phyloP scores from a whole-genome alignment of 1,140 invertebrate genomes.

The Caerostris darwini region DNA sequence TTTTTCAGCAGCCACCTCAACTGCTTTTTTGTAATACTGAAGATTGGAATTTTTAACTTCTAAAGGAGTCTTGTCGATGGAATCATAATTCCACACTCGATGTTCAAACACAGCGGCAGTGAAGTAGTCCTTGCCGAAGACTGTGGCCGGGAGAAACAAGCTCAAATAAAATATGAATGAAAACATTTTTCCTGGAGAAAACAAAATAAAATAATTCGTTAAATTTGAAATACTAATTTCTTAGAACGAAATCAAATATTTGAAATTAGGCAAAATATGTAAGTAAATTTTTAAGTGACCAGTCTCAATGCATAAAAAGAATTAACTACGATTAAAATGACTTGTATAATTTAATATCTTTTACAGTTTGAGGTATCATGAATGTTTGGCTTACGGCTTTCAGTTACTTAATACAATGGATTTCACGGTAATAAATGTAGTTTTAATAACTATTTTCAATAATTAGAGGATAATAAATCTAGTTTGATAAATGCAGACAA shows the following conservation, averaged over 20 bases:
- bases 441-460: no score
- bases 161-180: not conserved
- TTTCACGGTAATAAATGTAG: no score
- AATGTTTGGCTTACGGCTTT: no score
- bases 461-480: no score
- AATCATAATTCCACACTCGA: not conserved
- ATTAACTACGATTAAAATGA: no score
- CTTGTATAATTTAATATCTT: no score
- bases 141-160: not conserved
- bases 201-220: not conserved
- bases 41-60: conserved; percentile 35
- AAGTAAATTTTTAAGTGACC: no score
- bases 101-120: conserved; percentile 70
- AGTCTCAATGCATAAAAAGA: no score
- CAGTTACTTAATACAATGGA: no score
- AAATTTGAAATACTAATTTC: not conserved
- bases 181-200: not conserved
- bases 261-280: no score
- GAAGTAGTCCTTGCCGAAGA: conserved; percentile 44
- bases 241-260: not conserved
- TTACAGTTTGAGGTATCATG: no score
- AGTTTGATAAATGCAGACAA: no score
- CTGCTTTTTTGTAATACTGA: conserved; percentile 38
- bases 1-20: conserved; percentile 38
- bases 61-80: not conserved